Percentiles rank a stretch among this genome's conserved stretches.
Evolutionary conservation across 2,797 vertebrate genomes (phyloP).

Genomic region (Danio choprae): DNA sequence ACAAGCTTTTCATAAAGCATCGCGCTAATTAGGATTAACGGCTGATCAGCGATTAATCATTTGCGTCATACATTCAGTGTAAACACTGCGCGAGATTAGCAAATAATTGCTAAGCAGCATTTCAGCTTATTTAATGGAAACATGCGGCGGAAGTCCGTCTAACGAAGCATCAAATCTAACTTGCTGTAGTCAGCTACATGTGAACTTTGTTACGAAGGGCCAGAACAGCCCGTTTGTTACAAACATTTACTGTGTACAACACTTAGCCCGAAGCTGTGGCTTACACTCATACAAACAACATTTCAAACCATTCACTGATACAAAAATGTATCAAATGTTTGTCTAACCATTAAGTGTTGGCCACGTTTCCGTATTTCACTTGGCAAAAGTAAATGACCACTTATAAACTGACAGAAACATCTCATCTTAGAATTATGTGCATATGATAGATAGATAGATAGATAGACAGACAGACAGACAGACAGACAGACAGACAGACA

Average conservation of each 20-base stretch:
- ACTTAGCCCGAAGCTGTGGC: not conserved
- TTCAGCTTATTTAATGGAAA: constrained; percentile 37
- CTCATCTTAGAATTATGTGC: not conserved
- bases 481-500: no score
- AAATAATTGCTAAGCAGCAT: constrained; percentile 38
- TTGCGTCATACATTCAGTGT: constrained; percentile 54
- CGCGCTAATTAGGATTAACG: constrained; percentile 60
- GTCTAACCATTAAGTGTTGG: not conserved
- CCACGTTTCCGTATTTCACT: not conserved
- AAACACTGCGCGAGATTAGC: constrained; percentile 45
- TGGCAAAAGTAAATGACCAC: constrained; percentile 16
- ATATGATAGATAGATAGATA: no score
- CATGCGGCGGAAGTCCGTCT: not conserved
- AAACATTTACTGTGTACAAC: constrained; percentile 32
- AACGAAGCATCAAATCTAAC: not conserved
- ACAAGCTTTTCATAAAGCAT: constrained; percentile 53
- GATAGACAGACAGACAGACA: no score
- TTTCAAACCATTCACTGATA: constrained; percentile 17
- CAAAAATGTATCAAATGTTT: constrained; percentile 12
- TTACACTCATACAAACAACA: constrained; percentile 1
- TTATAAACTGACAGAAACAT: not conserved
- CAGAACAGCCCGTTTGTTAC: not conserved
- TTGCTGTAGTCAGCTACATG: not conserved
- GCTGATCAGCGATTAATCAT: constrained; percentile 59
- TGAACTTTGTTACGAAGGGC: constrained; percentile 30